Conservation (phyloP, 2,113 vertebrate species). For the Hemibagrus wyckioides region DNA sequence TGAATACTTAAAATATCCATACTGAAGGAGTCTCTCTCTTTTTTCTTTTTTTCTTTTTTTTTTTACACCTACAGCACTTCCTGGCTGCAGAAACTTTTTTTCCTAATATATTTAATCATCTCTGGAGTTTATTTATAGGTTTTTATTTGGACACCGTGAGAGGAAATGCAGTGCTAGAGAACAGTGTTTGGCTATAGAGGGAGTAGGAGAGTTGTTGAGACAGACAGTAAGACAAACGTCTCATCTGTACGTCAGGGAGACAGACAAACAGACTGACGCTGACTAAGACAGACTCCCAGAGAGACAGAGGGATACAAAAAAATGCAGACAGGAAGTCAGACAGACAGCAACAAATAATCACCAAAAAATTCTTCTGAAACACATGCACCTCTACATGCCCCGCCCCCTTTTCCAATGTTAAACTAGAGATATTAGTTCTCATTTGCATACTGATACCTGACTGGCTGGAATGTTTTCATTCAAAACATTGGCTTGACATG, state of each 20-base stretch:
- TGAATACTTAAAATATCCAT: not conserved
- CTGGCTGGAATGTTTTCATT: not conserved
- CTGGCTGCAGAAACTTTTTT: not conserved
- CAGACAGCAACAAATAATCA: too few species aligned
- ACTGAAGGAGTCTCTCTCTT: not conserved
- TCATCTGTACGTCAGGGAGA: not conserved
- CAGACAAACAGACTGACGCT: not conserved
- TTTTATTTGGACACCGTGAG: not conserved
- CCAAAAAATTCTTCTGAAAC: too few species aligned
- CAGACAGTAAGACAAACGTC: not conserved
- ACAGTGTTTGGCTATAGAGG: conserved; percentile 9
- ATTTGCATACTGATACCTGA: not conserved
- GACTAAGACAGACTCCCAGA: not conserved
- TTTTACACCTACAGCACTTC: not conserved
- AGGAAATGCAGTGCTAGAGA: not conserved
- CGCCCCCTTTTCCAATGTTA: not conserved
- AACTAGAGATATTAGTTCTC: not conserved
- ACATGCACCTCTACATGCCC: not conserved
- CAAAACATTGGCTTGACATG: not conserved
- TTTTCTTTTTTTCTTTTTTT: not conserved
- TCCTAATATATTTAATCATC: not conserved
- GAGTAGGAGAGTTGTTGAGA: conserved; percentile 13
- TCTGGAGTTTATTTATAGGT: not conserved
- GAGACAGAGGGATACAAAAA: not conserved
- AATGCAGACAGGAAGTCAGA: not conserved